Percentiles rank a stretch among this genome's conserved stretches.
phyloP scores from a whole-genome alignment of 2,888 invertebrate species.

The Cosmopolites sordidus region DNA sequence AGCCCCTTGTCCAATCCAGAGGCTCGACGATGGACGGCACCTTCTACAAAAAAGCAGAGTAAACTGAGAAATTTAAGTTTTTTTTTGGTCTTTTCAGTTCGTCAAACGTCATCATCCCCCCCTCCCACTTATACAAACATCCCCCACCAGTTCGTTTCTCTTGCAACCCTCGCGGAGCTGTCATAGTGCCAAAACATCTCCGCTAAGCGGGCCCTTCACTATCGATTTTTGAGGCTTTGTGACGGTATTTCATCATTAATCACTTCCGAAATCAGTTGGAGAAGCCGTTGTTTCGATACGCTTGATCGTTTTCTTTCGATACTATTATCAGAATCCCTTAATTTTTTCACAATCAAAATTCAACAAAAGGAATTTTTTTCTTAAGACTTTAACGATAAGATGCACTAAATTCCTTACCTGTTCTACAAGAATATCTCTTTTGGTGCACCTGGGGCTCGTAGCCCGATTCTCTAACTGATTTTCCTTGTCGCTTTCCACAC shows the following conservation, averaged over 20 bases:
- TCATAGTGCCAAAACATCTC: background rate
- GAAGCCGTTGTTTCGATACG: too few relatives aligned
- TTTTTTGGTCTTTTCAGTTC: background rate
- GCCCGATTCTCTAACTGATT: conserved; percentile 3
- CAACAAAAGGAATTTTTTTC: too few relatives aligned
- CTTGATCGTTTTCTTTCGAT: too few relatives aligned
- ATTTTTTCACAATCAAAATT: too few relatives aligned
- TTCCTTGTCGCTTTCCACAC: conserved; percentile 5
- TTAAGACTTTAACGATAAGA: too few relatives aligned
- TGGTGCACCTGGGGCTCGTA: too few relatives aligned
- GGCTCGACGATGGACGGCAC: conserved; percentile 40
- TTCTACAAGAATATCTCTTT: too few relatives aligned
- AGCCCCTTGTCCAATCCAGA: conserved; percentile 42
- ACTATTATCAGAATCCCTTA: too few relatives aligned
- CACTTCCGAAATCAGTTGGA: too few relatives aligned
- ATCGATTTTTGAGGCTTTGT: background rate
- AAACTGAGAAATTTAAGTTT: background rate
- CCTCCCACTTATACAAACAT: background rate
- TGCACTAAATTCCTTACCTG: too few relatives aligned
- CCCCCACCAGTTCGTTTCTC: too few relatives aligned
- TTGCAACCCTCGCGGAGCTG: background rate
- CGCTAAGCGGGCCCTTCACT: background rate
- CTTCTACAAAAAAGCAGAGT: conserved; percentile 35
- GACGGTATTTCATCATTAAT: background rate
- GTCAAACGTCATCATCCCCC: background rate